These are phyloP conservation scores for Metalampra italica DNA, from an alignment of 2,888 invertebrate genomes.

Conservation along the genomic window DNA sequence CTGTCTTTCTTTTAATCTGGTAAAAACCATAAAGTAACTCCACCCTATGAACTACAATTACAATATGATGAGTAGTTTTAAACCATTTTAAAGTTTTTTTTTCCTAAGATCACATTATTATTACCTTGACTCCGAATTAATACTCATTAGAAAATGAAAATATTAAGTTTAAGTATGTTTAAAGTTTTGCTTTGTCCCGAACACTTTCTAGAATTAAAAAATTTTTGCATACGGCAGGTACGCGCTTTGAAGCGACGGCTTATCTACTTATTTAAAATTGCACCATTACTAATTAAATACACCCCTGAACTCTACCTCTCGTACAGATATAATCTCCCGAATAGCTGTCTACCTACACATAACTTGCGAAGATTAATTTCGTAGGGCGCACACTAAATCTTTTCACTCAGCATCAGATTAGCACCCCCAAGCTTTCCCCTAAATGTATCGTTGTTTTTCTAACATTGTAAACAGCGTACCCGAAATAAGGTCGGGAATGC, in stretches of 20 bases:
- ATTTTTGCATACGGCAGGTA: no score
- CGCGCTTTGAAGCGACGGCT: background rate
- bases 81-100: no score
- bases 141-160: no score
- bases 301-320: slow-evolving; percentile 11
- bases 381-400: slow-evolving; percentile 61
- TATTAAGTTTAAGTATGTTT: no score
- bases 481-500: slow-evolving; percentile 25
- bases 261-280: slow-evolving; percentile 8
- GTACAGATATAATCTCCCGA: slow-evolving; percentile 13
- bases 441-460: slow-evolving; percentile 62
- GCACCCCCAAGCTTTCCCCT: slow-evolving; percentile 45
- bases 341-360: slow-evolving; percentile 16
- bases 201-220: no score
- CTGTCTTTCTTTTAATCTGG: no score
- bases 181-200: no score
- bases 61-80: no score
- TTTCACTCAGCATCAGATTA: slow-evolving; percentile 70
- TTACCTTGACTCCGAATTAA: no score
- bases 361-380: slow-evolving; percentile 49
- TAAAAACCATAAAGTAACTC: no score
- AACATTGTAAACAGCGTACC: slow-evolving; percentile 51
- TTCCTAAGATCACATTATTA: no score
- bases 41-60: no score
- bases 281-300: slow-evolving; percentile 21